Conservation (phyloP, 2,113 vertebrate species). For the Catharus bicknelli region DNA sequence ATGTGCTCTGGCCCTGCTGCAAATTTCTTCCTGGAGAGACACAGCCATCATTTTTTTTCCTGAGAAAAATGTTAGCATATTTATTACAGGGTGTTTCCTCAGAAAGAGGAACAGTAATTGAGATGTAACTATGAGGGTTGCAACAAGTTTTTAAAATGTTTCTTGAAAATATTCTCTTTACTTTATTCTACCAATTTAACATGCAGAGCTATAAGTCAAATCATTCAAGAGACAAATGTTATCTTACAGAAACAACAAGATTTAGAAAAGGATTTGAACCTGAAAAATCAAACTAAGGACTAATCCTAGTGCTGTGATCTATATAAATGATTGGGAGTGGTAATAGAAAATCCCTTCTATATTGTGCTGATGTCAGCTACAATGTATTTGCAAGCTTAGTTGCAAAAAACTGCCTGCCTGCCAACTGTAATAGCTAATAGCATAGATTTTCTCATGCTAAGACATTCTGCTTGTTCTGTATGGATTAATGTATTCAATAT, state of each 20-base stretch:
- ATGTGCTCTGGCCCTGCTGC: neutral
- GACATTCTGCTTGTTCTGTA: neutral
- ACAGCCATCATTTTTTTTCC: neutral
- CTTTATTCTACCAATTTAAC: neutral
- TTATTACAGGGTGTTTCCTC: neutral
- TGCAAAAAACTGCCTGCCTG: neutral
- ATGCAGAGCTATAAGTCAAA: neutral
- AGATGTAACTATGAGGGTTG: neutral
- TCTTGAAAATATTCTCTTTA: neutral
- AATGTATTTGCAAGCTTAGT: neutral
- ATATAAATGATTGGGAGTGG: neutral
- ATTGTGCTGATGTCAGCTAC: neutral
- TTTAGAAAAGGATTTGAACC: conserved; percentile 24
- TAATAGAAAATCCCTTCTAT: neutral
- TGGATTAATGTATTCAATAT: neutral
- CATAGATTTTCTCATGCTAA: conserved; percentile 20
- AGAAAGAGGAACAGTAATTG: neutral
- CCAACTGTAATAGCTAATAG: neutral
- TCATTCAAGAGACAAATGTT: neutral
- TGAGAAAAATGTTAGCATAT: neutral
- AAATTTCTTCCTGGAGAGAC: neutral
- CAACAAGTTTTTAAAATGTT: neutral
- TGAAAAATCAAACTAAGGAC: neutral
- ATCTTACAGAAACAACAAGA: neutral
- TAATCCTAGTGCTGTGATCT: neutral